Conservation (phyloP, 2,888 invertebrate genomes). For the Drosophila macrospina region DNA sequence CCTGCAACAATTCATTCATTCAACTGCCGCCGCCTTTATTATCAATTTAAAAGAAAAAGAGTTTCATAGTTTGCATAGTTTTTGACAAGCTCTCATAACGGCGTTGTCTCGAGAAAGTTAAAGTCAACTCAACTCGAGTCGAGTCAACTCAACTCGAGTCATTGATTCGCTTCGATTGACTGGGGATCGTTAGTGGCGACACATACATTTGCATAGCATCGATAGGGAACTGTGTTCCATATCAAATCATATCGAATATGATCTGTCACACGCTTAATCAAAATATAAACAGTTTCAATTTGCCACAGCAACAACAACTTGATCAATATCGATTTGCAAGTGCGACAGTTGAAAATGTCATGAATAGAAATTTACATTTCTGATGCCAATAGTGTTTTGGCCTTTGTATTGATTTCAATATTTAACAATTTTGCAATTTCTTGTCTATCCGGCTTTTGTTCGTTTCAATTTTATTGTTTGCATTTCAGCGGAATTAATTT, state of each 20-base stretch:
- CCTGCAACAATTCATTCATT: constrained; percentile 53
- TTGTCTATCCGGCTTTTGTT: constrained; percentile 12
- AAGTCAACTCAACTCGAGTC: constrained; percentile 31
- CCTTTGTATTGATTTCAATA: constrained; percentile 57
- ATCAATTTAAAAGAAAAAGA: constrained; percentile 53
- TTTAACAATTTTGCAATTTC: constrained; percentile 64
- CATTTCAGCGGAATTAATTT: constrained; percentile 60
- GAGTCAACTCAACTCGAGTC: constrained; percentile 42
- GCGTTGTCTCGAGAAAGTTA: constrained; percentile 56
- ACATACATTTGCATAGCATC: constrained; percentile 37
- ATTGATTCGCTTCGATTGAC: constrained; percentile 13
- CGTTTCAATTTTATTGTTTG: constrained; percentile 44
- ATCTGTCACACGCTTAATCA: constrained; percentile 32
- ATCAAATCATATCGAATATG: constrained; percentile 30
- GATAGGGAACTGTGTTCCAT: constrained; percentile 21
- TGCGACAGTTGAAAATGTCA: constrained; percentile 3
- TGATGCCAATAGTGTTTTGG: constrained; percentile 11
- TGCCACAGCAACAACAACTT: constrained; percentile 19
- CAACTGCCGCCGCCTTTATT: constrained; percentile 50
- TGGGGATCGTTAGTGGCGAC: constrained; percentile 25
- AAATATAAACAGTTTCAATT: constrained; percentile 20
- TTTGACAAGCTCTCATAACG: constrained; percentile 59
- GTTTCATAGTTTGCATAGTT: constrained; percentile 60
- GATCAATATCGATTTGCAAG: constrained; percentile 27
- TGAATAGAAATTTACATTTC: constrained; percentile 3